These are phyloP conservation scores for Lacanobia oleracea DNA, from an alignment of 2,888 invertebrate genomes.

Conservation along the genomic window DNA sequence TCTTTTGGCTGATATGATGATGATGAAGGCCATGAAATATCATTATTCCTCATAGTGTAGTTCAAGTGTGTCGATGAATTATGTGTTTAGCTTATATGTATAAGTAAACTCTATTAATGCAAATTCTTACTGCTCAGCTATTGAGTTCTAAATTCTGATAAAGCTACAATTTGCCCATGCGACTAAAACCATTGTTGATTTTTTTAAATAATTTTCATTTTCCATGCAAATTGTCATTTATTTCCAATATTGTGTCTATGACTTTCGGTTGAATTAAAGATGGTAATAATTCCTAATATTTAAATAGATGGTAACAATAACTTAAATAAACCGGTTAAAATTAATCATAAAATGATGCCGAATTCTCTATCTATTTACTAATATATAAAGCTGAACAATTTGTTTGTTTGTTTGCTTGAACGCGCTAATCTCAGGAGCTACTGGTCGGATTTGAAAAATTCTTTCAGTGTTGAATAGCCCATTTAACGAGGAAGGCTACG, in stretches of 20 bases:
- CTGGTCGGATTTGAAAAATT: too few relatives aligned
- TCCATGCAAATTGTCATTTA: not conserved
- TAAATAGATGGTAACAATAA: not conserved
- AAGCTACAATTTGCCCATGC: not conserved
- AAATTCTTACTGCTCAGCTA: conserved; percentile 5
- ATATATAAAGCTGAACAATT: too few relatives aligned
- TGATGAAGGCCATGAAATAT: too few relatives aligned
- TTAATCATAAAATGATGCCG: too few relatives aligned
- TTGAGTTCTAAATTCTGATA: not conserved
- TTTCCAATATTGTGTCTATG: not conserved
- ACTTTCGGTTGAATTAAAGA: not conserved
- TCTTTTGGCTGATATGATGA: too few relatives aligned
- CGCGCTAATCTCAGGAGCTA: too few relatives aligned
- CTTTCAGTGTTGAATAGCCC: too few relatives aligned
- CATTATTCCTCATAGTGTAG: too few relatives aligned
- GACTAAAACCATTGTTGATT: not conserved
- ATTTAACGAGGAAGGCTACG: too few relatives aligned
- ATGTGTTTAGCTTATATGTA: not conserved
- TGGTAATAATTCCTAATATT: not conserved
- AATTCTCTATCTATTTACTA: too few relatives aligned
- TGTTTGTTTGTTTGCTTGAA: too few relatives aligned
- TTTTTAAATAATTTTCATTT: not conserved
- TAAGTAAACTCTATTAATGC: not conserved
- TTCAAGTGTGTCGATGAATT: not conserved
- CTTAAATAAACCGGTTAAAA: too few relatives aligned